A percentile compares a stretch with the other conserved stretches of the same genome.
These are phyloP conservation scores for Cepaea nemoralis DNA, from an alignment of 1,140 invertebrate genomes.

Conservation along the genomic window DNA sequence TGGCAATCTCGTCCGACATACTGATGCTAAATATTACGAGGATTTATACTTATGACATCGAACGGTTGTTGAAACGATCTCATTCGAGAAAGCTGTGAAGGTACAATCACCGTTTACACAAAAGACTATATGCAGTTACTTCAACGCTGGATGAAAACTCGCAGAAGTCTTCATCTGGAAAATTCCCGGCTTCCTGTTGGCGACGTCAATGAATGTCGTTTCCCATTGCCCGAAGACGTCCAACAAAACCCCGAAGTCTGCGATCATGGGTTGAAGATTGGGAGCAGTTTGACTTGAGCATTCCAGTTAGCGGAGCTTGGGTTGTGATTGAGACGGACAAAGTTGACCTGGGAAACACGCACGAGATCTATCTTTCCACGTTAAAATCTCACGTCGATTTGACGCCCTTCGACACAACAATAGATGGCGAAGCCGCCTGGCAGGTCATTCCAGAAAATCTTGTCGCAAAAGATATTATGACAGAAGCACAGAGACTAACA, in stretches of 20 bases:
- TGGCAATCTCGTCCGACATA: not conserved
- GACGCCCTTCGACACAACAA: not conserved
- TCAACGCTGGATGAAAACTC: constrained; percentile 29
- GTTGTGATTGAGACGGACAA: not conserved
- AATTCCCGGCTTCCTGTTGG: not conserved
- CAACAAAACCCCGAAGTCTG: not conserved
- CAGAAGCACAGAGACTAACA: constrained; percentile 12
- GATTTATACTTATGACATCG: not conserved
- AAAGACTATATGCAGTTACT: constrained; percentile 17
- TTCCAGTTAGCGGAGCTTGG: constrained; percentile 27
- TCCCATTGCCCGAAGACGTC: constrained; percentile 19
- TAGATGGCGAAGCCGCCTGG: constrained; percentile 31
- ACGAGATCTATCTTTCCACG: not conserved
- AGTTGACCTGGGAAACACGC: not conserved
- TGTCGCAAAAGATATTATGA: constrained; percentile 18
- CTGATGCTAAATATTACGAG: constrained; percentile 2
- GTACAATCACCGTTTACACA: not conserved
- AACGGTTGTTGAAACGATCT: constrained; percentile 20
- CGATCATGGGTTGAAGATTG: constrained; percentile 16
- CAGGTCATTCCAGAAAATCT: not conserved
- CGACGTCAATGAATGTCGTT: constrained; percentile 3
- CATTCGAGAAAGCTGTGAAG: not conserved
- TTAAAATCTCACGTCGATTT: constrained; percentile 21
- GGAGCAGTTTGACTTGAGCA: not conserved
- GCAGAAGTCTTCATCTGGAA: not conserved